Conservation (phyloP, 2,113 vertebrate species). For the Sialia sialis region DNA sequence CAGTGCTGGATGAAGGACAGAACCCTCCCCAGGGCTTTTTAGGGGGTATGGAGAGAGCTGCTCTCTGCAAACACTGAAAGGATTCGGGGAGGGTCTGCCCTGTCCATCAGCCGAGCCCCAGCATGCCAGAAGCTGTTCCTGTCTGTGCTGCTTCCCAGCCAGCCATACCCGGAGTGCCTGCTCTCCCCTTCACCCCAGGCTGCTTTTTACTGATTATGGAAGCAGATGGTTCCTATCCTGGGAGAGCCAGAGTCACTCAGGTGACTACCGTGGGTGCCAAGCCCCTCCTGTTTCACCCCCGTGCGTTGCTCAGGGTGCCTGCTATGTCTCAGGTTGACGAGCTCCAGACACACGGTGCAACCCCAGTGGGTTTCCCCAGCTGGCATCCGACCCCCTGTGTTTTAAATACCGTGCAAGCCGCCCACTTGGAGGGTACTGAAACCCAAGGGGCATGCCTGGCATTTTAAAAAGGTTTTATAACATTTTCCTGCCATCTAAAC, state of each 20-base stretch:
- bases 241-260: no score
- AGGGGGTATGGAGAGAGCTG: background rate
- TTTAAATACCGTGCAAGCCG: background rate
- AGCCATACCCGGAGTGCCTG: rapidly evolving
- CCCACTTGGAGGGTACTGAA: background rate
- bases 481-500: background rate
- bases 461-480: slow-evolving; percentile 11
- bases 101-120: rapidly evolving
- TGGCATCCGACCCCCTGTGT: background rate
- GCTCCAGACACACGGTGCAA: background rate
- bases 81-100: background rate
- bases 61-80: background rate
- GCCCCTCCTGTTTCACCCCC: rapidly evolving
- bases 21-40: background rate
- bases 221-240: background rate
- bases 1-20: background rate
- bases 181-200: background rate
- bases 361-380: background rate
- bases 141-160: background rate
- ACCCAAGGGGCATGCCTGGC: background rate
- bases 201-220: background rate
- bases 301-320: background rate
- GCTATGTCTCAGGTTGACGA: rapidly evolving
- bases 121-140: background rate
- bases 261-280: background rate